Evolutionary conservation across 2,797 vertebrate species (phyloP).

Genomic region (Sebastes minor): DNA sequence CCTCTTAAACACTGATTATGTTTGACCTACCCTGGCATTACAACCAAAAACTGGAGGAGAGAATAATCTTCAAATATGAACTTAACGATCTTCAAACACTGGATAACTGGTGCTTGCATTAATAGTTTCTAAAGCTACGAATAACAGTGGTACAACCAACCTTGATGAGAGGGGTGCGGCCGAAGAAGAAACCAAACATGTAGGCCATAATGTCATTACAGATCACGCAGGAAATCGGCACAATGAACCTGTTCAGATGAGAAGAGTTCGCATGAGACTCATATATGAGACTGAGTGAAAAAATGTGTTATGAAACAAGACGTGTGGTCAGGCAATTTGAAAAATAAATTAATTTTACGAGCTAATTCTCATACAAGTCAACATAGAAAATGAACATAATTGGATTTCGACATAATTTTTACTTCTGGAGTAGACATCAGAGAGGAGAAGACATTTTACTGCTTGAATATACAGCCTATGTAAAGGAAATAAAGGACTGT

Average conservation of each 20-base stretch:
- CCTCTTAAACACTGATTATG: neutral
- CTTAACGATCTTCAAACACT: neutral
- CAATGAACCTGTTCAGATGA: conserved; percentile 90
- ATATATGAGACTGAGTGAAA: neutral
- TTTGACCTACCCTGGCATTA: neutral
- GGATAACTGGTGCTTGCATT: neutral
- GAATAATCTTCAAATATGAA: neutral
- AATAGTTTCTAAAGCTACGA: neutral
- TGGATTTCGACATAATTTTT: neutral
- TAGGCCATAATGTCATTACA: conserved; percentile 99
- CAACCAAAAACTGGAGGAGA: neutral
- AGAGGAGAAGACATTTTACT: neutral
- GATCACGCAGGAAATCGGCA: conserved; percentile 98
- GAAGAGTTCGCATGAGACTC: neutral
- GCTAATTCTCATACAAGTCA: neutral
- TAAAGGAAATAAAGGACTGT: conserved; percentile 20
- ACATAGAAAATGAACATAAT: neutral
- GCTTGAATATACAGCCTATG: neutral
- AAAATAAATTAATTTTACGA: neutral
- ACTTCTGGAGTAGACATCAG: neutral
- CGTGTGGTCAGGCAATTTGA: neutral
- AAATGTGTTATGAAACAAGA: neutral
- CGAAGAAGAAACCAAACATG: conserved; percentile 99
- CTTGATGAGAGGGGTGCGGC: conserved; percentile 98
- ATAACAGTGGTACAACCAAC: conserved; percentile 65